Base-by-base conservation (phyloP, 2,797 vertebrate species). In the Crenuchus spilurus region DNA sequence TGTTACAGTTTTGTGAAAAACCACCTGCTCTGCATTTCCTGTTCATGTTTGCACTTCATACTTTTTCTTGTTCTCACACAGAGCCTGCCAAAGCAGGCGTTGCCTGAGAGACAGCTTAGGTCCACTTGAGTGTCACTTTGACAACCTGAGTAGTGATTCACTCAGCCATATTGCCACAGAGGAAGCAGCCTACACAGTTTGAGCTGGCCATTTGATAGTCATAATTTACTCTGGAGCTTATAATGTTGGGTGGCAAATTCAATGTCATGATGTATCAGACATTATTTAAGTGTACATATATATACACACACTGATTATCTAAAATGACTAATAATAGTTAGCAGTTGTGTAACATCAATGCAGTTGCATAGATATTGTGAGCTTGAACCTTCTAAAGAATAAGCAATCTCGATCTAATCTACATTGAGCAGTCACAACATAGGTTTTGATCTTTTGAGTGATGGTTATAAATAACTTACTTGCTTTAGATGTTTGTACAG, bases 61-160 rank as follows among this genome's bases (percentile, higher is more conserved):
- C 10, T 10, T 52, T 7, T 75, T 48, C 26, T 18, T 26, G 28
- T 33, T 66, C 69, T 67, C 1, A n/a, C 57, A 20, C 4, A 4
- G n/a, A 28, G 31, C 13, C 49, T 22, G 10, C 22, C 57, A 69
- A 24, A 30, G 18, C 9, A 30, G n/a, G 11, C 20, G 68, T 66
- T 70, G 31, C 66, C 72, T 42, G 18, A 76, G 76, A 49, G 72
- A 81, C 69, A 33, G 46, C 28, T 70, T 26, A 42, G 60, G 65
- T 63, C 54, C 64, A 52, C 64, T 67, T 44, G 48, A 61, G 24
- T 61, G 54, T 44, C 41, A 37, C 46, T 49, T 37, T 30, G 55
- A 63, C 60, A 55, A 70, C 39, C 24, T 11, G 60, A 37, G 42
- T 48, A 64, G 60, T 30, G 37, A 44, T 18, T 42, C 60, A 67